Base-by-base conservation (phyloP, 1,140 invertebrate species). In the Sinella curviseta region DNA sequence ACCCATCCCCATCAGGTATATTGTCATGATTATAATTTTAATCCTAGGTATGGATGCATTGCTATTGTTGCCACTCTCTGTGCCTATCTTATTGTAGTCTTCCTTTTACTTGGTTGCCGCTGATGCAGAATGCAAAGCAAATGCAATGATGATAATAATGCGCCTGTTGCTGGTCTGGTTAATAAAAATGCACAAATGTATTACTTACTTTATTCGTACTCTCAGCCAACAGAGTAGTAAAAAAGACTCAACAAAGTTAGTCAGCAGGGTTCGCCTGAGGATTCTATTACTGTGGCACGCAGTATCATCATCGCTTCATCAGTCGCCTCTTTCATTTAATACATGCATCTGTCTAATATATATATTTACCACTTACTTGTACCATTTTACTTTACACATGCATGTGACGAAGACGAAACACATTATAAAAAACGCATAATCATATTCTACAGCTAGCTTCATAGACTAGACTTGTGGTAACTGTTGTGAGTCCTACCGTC, bases 261-360 rank as follows among this genome's bases (percentile, higher is more conserved):
- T 48, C 39, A 48, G 39, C 17, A 48, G 39, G 39, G 4, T 48
- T 17, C 24, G 57, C 57, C 57, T 60, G 24, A 26, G 57, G 57
- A 60, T 60, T 60, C 57, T n/a, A 3, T 12, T 60, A 26, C 24
- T 60, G 57, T 60, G 57, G 57, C 57, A 60, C 57, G 57, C 12
- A 60, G 57, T 60, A 60, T 17, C 12, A 12, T 60, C 57, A 26
- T 60, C 39, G 39, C 57, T 60, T 60, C 57, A 60, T 60, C 57
- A 60, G 57, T 60, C 57, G 57, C 4, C 57, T 16, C 57, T 60
- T 60, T 60, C 57, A 60, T 60, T 60, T 26, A 60, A 17, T 60
- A 17, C 57, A 60, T n/a, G n/a, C n/a, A n/a, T n/a, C n/a, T n/a
- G n/a, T n/a, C n/a, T n/a, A n/a, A n/a, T n/a, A 60, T 4, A 60